Percentiles rank a stretch among this genome's conserved stretches.
These are phyloP conservation scores for Xiphophorus couchianus DNA, from an alignment of 2,113 vertebrate species.

Conservation along the genomic window DNA sequence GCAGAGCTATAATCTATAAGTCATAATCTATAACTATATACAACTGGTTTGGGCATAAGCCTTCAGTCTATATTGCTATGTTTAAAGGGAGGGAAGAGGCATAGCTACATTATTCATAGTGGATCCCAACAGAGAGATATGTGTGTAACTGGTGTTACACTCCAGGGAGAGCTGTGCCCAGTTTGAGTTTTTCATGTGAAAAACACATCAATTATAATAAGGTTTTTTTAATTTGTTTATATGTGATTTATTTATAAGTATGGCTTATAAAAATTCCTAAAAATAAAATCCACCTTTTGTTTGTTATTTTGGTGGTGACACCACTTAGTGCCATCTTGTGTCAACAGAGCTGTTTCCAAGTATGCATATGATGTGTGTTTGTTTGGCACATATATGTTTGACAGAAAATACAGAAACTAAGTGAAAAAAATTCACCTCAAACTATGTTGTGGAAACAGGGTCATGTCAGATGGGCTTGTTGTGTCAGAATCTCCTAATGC, in stretches of 20 bases:
- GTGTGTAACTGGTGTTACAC: no score
- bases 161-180: neutral
- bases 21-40: no score
- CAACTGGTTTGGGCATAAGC: no score
- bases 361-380: conserved; percentile 8
- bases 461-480: conserved; percentile 59
- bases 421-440: conserved; percentile 50
- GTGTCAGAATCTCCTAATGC: conserved; percentile 73
- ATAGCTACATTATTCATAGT: no score
- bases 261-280: neutral
- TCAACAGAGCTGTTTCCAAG: no score
- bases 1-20: no score
- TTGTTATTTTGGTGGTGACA: neutral
- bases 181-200: neutral
- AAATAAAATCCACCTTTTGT: neutral
- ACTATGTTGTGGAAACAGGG: conserved; percentile 63
- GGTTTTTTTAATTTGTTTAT: neutral
- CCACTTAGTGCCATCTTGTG: neutral
- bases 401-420: conserved; percentile 16
- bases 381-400: conserved; percentile 8
- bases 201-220: neutral
- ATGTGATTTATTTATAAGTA: neutral
- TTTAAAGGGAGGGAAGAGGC: no score
- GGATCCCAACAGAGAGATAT: no score
- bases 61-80: no score